Conservation (phyloP, 1,140 invertebrate species). For the Manduca sexta region DNA sequence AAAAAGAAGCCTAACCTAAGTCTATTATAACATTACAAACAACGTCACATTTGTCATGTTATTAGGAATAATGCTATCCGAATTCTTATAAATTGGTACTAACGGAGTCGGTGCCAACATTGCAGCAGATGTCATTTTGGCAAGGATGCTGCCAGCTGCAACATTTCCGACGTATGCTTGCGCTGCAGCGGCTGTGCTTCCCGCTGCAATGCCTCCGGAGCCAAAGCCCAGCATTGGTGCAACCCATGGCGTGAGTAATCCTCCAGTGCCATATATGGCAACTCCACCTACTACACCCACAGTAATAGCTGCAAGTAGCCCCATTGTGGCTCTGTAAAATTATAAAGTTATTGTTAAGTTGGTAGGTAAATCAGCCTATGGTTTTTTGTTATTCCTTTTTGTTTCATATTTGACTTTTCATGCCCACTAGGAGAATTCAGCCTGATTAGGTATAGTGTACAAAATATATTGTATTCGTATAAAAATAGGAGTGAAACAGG, state of each 20-base stretch:
- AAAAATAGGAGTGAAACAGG: too few species aligned
- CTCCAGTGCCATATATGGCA: conserved; percentile 43
- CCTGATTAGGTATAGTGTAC: too few species aligned
- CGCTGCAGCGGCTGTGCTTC: conserved; percentile 43
- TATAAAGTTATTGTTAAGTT: too few species aligned
- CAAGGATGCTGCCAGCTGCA: conserved; percentile 48
- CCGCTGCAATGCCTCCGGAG: conserved; percentile 36
- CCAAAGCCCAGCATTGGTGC: conserved; percentile 45
- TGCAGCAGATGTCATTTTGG: conserved; percentile 38
- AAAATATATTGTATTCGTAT: too few species aligned
- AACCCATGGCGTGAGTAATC: conserved; percentile 31
- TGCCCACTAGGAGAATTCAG: too few species aligned
- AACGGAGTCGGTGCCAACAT: conserved; percentile 55
- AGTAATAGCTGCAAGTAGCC: conserved; percentile 30
- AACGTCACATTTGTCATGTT: too few species aligned
- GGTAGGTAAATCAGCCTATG: too few species aligned
- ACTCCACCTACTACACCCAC: conserved; percentile 39
- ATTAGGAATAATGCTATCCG: too few species aligned
- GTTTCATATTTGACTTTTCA: too few species aligned
- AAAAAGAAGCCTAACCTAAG: too few species aligned
- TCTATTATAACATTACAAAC: too few species aligned
- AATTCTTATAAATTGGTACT: conserved; percentile 13
- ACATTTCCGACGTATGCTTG: conserved; percentile 53
- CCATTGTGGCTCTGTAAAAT: conserved; percentile 27
- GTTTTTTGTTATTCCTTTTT: too few species aligned